phyloP scores from a whole-genome alignment of 2,888 invertebrate genomes.

The Escarpia spicata region DNA sequence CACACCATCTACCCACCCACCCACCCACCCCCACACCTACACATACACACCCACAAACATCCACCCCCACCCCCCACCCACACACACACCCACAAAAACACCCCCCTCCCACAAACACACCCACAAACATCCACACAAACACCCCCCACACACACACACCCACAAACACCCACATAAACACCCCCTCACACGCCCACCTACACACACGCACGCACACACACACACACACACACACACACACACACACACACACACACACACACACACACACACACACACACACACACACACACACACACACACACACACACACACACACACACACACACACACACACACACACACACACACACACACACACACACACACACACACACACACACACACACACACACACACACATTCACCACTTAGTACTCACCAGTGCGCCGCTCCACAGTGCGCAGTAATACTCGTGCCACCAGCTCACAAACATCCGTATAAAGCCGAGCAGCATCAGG shows the following conservation, averaged over 20 bases:
- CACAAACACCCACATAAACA: neutral
- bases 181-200: neutral
- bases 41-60: no score
- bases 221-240: neutral
- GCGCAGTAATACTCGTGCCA: conserved; percentile 27
- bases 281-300: neutral
- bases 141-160: no score
- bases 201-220: neutral
- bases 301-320: neutral
- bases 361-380: neutral
- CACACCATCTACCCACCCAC: no score
- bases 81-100: neutral
- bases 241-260: neutral
- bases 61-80: no score
- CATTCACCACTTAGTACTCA: neutral
- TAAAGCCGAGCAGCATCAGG: conserved; percentile 24
- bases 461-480: conserved; percentile 21
- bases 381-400: neutral
- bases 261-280: neutral
- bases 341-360: neutral
- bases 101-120: no score
- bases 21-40: no score
- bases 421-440: conserved; percentile 31
- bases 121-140: no score
- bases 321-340: neutral